Conservation (phyloP, 1,140 invertebrate genomes). For the Grapholita molesta region DNA sequence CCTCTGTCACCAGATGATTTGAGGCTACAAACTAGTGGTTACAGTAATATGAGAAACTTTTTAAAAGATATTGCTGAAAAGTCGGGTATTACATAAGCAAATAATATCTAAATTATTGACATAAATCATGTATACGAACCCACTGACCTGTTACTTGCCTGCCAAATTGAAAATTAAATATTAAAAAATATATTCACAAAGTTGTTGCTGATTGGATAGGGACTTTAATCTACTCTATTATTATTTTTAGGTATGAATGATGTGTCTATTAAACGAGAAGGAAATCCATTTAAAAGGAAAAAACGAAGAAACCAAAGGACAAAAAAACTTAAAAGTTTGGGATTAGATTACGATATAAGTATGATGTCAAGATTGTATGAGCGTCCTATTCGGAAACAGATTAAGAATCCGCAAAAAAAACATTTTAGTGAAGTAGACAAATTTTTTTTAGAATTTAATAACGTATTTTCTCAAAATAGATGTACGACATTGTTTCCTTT, state of each 20-base stretch:
- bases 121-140: too few relatives aligned
- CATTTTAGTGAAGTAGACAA: neutral
- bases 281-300: neutral
- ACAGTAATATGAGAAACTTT: constrained; percentile 32
- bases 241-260: neutral
- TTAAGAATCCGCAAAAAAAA: neutral
- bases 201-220: too few relatives aligned
- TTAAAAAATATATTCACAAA: too few relatives aligned
- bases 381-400: neutral
- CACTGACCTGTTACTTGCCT: too few relatives aligned
- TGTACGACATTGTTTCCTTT: neutral
- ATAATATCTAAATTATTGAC: too few relatives aligned
- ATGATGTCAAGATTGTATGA: neutral
- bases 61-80: constrained; percentile 30
- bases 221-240: neutral
- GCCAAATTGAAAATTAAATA: too few relatives aligned
- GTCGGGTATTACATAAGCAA: constrained; percentile 6
- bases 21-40: constrained; percentile 32
- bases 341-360: neutral
- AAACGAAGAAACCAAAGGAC: neutral
- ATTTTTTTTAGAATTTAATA: neutral
- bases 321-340: neutral
- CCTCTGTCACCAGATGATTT: constrained; percentile 29
- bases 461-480: neutral
- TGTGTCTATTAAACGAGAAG: neutral